Evolutionary conservation across 2,113 vertebrate genomes (phyloP).

Genomic region (Paraplagusia blochii): DNA sequence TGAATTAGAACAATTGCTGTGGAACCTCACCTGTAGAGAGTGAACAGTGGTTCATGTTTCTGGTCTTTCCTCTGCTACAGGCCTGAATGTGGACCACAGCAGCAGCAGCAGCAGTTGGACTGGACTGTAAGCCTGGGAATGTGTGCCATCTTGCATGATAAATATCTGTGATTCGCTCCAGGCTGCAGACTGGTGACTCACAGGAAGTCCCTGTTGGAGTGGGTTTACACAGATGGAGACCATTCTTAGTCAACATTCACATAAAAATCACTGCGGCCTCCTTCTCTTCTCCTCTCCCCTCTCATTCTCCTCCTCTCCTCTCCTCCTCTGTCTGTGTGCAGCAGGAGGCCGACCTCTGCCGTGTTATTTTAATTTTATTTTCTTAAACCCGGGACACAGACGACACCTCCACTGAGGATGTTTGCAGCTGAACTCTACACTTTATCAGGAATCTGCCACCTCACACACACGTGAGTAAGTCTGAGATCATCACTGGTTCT

Average conservation of each 20-base stretch:
- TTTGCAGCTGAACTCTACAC: constrained; percentile 22
- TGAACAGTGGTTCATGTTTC: too few species aligned
- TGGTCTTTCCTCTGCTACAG: too few species aligned
- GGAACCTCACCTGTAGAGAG: too few species aligned
- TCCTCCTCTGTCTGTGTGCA: constrained; percentile 33
- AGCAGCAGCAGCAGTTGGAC: too few species aligned
- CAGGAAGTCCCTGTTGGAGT: constrained; percentile 67
- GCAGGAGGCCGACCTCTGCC: constrained; percentile 21
- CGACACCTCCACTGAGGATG: constrained; percentile 35
- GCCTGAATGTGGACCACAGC: too few species aligned
- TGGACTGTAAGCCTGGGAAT: constrained; percentile 35
- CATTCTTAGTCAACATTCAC: constrained; percentile 68
- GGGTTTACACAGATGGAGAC: constrained; percentile 74
- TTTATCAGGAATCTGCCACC: constrained; percentile 24
- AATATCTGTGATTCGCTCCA: constrained; percentile 60
- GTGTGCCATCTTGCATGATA: constrained; percentile 60
- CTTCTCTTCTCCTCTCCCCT: neutral
- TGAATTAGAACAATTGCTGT: too few species aligned
- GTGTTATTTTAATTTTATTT: neutral
- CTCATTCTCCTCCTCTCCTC: constrained; percentile 6
- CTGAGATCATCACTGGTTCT: neutral
- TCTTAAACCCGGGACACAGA: constrained; percentile 23
- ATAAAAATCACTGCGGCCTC: constrained; percentile 60
- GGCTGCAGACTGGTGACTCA: constrained; percentile 67
- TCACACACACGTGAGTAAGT: constrained; percentile 19